A percentile compares a stretch with the other conserved stretches of the same genome.
Conservation (phyloP, 2,113 vertebrate genomes). For the Macroglossus sobrinus region DNA sequence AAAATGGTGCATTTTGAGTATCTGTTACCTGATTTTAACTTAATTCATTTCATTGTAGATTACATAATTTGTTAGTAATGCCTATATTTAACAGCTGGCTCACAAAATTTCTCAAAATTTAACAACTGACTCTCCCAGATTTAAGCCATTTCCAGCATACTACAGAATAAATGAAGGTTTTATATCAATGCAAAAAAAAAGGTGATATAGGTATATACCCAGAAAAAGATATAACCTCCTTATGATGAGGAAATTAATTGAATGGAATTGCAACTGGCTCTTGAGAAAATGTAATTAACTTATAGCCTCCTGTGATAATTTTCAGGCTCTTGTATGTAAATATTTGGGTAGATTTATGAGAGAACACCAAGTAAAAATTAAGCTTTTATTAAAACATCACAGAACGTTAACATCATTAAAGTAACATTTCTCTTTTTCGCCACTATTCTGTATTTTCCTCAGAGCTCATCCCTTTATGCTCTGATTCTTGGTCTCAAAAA, state of each 20-base stretch:
- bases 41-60: background rate
- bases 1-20: background rate
- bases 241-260: background rate
- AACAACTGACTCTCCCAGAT: background rate
- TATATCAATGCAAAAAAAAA: background rate
- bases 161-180: background rate
- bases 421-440: background rate
- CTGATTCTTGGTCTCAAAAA: background rate
- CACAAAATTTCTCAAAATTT: background rate
- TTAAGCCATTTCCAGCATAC: background rate
- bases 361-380: background rate
- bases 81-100: background rate
- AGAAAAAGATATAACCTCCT: background rate
- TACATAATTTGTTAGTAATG: conserved; percentile 10
- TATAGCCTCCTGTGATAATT: background rate
- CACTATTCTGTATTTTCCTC: background rate
- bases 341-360: background rate
- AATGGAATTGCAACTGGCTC: background rate
- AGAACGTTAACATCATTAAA: background rate
- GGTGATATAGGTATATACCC: background rate
- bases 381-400: background rate
- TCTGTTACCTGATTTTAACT: background rate
- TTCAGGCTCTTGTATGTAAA: background rate
- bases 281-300: background rate
- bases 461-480: background rate